Conservation (phyloP, 2,113 vertebrate genomes). For the Bostrychus sinensis region DNA sequence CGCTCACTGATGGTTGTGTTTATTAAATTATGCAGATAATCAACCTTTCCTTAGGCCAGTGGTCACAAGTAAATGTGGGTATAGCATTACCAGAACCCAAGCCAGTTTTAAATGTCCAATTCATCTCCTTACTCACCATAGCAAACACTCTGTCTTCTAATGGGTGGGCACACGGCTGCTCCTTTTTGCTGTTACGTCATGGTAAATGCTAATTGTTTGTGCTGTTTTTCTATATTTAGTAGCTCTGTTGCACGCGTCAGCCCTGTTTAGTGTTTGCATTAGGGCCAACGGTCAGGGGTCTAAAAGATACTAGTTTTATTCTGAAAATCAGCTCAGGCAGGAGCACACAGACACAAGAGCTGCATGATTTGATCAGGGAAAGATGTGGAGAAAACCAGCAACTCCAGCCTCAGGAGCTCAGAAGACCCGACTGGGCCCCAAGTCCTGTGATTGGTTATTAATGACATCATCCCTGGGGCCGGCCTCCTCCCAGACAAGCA, state of each 20-base stretch:
- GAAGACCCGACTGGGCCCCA: constrained; percentile 17
- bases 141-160: constrained; percentile 17
- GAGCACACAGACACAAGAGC: constrained; percentile 20
- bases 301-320: constrained; percentile 44
- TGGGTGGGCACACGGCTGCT: constrained; percentile 14
- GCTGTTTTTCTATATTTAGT: constrained; percentile 18
- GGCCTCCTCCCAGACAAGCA: constrained; percentile 53
- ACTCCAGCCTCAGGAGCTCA: constrained; percentile 41
- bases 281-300: constrained; percentile 20
- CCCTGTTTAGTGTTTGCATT: constrained; percentile 23
- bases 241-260: constrained; percentile 12
- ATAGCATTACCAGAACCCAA: not conserved
- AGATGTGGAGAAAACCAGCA: constrained; percentile 39
- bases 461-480: constrained; percentile 73
- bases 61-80: not conserved
- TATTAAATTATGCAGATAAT: not conserved
- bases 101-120: not conserved
- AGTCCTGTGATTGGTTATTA: constrained; percentile 66
- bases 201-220: constrained; percentile 36
- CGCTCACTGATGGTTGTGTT: not conserved
- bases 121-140: not conserved
- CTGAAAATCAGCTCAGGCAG: constrained; percentile 46
- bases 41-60: not conserved
- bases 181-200: constrained; percentile 43
- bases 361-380: constrained; percentile 32